phyloP scores from a whole-genome alignment of 2,113 vertebrate species.

The Podiceps cristatus region DNA sequence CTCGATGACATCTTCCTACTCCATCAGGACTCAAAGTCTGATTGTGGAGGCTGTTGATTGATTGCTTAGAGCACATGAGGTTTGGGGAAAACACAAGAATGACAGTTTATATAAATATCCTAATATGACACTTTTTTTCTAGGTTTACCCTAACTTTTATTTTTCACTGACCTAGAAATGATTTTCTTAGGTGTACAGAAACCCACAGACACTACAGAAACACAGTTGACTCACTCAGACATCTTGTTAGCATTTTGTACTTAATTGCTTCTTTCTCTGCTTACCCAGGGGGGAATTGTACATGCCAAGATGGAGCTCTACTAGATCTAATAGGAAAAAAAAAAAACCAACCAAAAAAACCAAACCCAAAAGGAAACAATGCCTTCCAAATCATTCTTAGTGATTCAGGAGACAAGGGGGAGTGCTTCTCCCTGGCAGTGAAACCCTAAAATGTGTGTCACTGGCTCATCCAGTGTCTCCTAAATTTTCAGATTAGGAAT shows the following conservation, averaged over 20 bases:
- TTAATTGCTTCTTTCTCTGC: conserved; percentile 73
- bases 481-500: conserved; percentile 21
- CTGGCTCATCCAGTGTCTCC: not conserved
- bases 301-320: conserved; percentile 57
- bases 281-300: conserved; percentile 65
- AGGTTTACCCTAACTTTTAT: conserved; percentile 48
- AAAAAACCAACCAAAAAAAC: not conserved
- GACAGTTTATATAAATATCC: conserved; percentile 78
- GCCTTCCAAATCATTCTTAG: conserved; percentile 44
- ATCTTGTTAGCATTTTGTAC: conserved; percentile 75
- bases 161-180: conserved; percentile 74
- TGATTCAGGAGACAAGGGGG: not conserved
- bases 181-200: conserved; percentile 63
- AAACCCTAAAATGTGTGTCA: conserved; percentile 14
- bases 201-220: conserved; percentile 59
- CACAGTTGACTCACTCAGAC: conserved; percentile 35
- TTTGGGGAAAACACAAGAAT: conserved; percentile 65
- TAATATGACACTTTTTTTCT: conserved; percentile 53
- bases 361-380: conserved; percentile 48
- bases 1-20: conserved; percentile 73
- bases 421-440: conserved; percentile 1
- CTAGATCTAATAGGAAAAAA: conserved; percentile 22
- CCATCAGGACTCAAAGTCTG: conserved; percentile 72
- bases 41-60: conserved; percentile 75
- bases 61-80: conserved; percentile 74